Evolutionary conservation across 2,888 invertebrate genomes (phyloP).

Genomic region (Drosophila recens): DNA sequence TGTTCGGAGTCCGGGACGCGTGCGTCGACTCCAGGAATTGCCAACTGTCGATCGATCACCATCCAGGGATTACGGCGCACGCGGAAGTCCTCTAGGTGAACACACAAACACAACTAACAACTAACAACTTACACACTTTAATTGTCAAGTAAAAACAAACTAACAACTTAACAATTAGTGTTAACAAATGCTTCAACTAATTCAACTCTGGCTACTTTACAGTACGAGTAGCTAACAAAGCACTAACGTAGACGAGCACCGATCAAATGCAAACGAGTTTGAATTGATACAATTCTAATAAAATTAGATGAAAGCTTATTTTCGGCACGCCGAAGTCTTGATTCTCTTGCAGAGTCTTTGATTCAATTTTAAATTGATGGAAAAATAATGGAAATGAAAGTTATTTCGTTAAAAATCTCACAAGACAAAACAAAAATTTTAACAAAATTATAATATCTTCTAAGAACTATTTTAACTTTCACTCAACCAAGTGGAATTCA

Average conservation of each 20-base stretch:
- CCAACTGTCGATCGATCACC: conserved; percentile 96
- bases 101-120: conserved; percentile 68
- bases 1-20: conserved; percentile 87
- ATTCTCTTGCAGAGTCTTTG: not conserved
- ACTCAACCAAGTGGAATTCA: not conserved
- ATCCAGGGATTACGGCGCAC: conserved; percentile 91
- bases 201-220: not conserved
- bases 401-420: too few relatives aligned
- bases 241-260: conserved; percentile 73
- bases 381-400: too few relatives aligned
- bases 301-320: not conserved
- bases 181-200: conserved; percentile 33
- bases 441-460: too few relatives aligned
- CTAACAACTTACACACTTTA: not conserved
- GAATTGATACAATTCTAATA: not conserved
- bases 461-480: not conserved
- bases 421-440: too few relatives aligned
- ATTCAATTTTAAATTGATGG: too few relatives aligned
- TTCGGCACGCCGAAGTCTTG: not conserved
- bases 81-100: conserved; percentile 87
- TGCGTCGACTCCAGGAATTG: conserved; percentile 89
- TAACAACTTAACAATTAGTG: conserved; percentile 13
- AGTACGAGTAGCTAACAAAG: conserved; percentile 34
- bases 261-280: not conserved
- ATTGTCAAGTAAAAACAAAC: not conserved